Evolutionary conservation across 2,888 invertebrate species (phyloP).

Genomic region (Epirrhoe tristata): DNA sequence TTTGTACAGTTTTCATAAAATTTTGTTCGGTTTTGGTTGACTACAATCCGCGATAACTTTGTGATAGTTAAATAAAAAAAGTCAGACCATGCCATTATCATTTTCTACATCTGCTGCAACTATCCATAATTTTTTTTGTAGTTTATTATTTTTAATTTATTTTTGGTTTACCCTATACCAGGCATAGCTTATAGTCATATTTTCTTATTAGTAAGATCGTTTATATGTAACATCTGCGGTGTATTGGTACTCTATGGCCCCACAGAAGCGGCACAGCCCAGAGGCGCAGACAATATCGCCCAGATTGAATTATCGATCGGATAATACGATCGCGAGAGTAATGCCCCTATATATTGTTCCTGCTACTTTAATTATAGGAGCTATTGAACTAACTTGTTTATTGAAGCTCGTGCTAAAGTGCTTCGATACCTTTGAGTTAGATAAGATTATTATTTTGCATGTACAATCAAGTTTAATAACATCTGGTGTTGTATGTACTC

Average conservation of each 20-base stretch:
- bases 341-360: constrained; percentile 69
- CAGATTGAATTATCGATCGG: constrained; percentile 79
- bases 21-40: too few species aligned
- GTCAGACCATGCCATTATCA: too few species aligned
- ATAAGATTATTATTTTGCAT: constrained; percentile 22
- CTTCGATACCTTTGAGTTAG: constrained; percentile 27
- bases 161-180: too few species aligned
- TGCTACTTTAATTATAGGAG: constrained; percentile 67
- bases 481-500: too few species aligned
- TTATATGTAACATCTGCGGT: not conserved
- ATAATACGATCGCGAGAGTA: constrained; percentile 75
- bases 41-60: too few species aligned
- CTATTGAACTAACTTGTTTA: constrained; percentile 56
- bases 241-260: constrained; percentile 33
- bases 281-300: constrained; percentile 70
- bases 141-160: too few species aligned
- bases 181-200: too few species aligned
- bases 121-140: too few species aligned
- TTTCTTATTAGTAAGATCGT: too few species aligned
- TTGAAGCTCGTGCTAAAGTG: constrained; percentile 47
- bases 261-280: constrained; percentile 64
- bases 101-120: too few species aligned
- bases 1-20: too few species aligned
- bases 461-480: not conserved
- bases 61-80: too few species aligned